Evolutionary conservation across 2,113 vertebrate species (phyloP), one percentile per base, ranked within the genome.

Genomic region (Nothobranchius kuhntae): DNA sequence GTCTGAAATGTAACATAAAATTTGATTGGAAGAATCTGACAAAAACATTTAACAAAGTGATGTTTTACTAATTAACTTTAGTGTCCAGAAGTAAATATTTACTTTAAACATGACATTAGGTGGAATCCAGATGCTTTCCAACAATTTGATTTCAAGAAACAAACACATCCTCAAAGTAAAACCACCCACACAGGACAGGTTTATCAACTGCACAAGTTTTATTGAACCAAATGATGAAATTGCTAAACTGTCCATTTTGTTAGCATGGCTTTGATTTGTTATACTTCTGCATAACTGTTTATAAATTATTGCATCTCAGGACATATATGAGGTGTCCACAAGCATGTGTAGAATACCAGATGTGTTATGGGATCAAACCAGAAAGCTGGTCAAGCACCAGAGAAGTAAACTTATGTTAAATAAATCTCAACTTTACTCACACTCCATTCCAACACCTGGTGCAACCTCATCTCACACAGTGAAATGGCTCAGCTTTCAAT

Each of bases 281-380:
- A 61, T 40, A 74, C 30, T 66, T 71, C 58, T 57, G 69, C 63
- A 66, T 75, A 47, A 47, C 71, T 65, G 35, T 35, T 70, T 54
- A 77, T 47, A 82, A 80, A 81, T 80, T 78, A 86, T 83, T 83
- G 80, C 80, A 81, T 78, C 66, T 26, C 53, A 75, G 45, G 58
- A 80, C 73, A 63, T 60, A 35, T 45, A 59, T 68, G 35, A 53
- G 68, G 60, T 55, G 67, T 77, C 56, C 38, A 36, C 13, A 52
- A 77, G 30, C 51, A 61, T 36, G 61, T 24, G 68, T 10, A 65
- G 52, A 50, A 51, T 70, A 59, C 17, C 54, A 53, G 47, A 55
- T 67, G 30, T 24, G 11, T 52, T 63, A 7, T 3, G 17, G 40
- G 26, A 46, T 38, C 40, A 24, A 61, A 72, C 38, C n/a, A 48